Conservation (phyloP, 1,140 invertebrate species). For the Marisa cornuarietis region DNA sequence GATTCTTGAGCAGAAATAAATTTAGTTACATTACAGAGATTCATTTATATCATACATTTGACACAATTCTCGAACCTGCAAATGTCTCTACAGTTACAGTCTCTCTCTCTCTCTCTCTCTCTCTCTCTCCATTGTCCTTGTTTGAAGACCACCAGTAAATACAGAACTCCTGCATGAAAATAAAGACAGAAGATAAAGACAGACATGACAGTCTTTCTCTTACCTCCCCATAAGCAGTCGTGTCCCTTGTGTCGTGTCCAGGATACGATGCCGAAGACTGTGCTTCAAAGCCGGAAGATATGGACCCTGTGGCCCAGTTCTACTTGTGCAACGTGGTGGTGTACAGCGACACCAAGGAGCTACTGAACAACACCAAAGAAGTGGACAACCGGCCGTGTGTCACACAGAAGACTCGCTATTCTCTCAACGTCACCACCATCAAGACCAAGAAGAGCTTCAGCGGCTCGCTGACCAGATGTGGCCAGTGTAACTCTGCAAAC, state of each 20-base stretch:
- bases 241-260: not conserved
- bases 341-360: constrained; percentile 2
- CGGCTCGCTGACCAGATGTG: constrained; percentile 18
- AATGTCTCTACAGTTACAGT: too few species aligned
- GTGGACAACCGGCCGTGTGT: constrained; percentile 23
- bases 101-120: too few species aligned
- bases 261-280: not conserved
- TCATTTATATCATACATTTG: too few species aligned
- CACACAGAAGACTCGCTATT: constrained; percentile 13
- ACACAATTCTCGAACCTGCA: too few species aligned
- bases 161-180: too few species aligned
- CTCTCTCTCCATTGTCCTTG: too few species aligned
- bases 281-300: not conserved
- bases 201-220: not conserved
- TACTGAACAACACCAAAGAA: not conserved
- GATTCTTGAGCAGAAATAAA: too few species aligned
- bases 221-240: not conserved
- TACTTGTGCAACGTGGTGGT: constrained; percentile 23
- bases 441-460: constrained; percentile 11
- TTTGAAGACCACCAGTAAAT: too few species aligned
- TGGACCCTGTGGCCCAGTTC: constrained; percentile 9
- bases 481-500: constrained; percentile 11
- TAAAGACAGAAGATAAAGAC: too few species aligned
- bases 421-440: constrained; percentile 25
- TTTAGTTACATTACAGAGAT: too few species aligned